A percentile compares a stretch with the other conserved stretches of the same genome.
phyloP scores from a whole-genome alignment of 2,797 vertebrate species.

The Malacoraja senta region DNA sequence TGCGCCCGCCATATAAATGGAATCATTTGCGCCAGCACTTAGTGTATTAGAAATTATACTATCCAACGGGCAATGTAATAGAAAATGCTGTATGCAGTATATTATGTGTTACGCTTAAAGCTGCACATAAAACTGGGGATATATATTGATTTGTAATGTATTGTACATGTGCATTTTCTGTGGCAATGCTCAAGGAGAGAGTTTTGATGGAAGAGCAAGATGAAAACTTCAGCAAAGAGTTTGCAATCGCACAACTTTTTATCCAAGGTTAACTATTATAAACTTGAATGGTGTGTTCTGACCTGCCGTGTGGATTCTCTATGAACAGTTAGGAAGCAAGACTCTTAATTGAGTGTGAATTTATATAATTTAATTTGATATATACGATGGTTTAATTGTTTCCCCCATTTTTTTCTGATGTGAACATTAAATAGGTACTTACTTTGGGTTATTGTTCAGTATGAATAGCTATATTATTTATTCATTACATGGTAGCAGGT shows the following conservation, averaged over 20 bases:
- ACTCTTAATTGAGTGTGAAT: not conserved
- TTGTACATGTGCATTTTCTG: not conserved
- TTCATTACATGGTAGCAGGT: not conserved
- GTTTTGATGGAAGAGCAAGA: not conserved
- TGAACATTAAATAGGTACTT: not conserved
- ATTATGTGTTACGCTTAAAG: not conserved
- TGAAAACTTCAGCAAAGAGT: not conserved
- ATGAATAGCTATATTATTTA: not conserved
- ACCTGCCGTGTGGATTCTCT: not conserved
- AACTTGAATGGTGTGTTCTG: not conserved
- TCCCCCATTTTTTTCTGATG: not conserved
- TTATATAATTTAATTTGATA: not conserved
- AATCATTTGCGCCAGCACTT: not conserved
- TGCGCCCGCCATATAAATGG: not conserved
- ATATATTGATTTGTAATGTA: not conserved
- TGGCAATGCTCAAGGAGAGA: not conserved
- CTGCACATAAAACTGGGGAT: not conserved
- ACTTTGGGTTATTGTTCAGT: not conserved
- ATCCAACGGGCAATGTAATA: not conserved
- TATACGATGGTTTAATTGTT: not conserved
- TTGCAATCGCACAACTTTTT: not conserved
- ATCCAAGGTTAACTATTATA: not conserved
- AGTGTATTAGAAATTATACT: not conserved
- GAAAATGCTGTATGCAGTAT: not conserved
- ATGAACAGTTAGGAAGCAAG: not conserved